Conservation (phyloP, 2,888 invertebrate species). For the Drosophila koepferae region DNA sequence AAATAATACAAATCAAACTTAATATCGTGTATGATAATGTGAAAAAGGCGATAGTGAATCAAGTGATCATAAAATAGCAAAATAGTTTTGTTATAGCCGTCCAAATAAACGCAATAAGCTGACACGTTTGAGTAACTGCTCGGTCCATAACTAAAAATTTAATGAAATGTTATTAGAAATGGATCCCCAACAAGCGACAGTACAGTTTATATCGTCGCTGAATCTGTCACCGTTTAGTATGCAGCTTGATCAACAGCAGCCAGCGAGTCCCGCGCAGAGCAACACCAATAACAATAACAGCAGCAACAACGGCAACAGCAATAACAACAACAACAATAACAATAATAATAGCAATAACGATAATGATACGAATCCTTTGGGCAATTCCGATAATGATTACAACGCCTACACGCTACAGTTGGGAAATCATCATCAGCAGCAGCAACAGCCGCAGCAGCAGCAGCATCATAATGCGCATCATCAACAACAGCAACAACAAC, state of each 20-base stretch:
- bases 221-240: slow-evolving; percentile 95
- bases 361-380: slow-evolving; percentile 68
- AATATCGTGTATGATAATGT: background rate
- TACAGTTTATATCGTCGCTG: slow-evolving; percentile 94
- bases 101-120: slow-evolving; percentile 8
- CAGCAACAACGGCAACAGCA: slow-evolving; percentile 46
- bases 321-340: slow-evolving; percentile 58
- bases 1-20: slow-evolving; percentile 13
- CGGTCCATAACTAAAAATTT: slow-evolving; percentile 30
- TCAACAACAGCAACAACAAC: slow-evolving; percentile 78
- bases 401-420: slow-evolving; percentile 79
- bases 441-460: slow-evolving; percentile 38
- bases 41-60: background rate
- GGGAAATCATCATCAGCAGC: slow-evolving; percentile 53
- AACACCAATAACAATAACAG: slow-evolving; percentile 53
- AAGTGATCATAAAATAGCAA: slow-evolving; percentile 20
- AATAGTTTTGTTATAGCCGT: slow-evolving; percentile 13
- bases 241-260: slow-evolving; percentile 88
- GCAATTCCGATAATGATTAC: slow-evolving; percentile 76
- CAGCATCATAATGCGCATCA: slow-evolving; percentile 77
- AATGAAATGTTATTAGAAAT: slow-evolving; percentile 91
- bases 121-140: slow-evolving; percentile 24
- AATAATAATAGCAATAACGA: slow-evolving; percentile 68
- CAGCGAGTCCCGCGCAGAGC: slow-evolving; percentile 86
- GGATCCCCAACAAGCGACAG: slow-evolving; percentile 92